Percentiles rank a stretch among this genome's conserved stretches.
These are phyloP conservation scores for Patella vulgata DNA, from an alignment of 1,140 invertebrate species.

Conservation along the genomic window DNA sequence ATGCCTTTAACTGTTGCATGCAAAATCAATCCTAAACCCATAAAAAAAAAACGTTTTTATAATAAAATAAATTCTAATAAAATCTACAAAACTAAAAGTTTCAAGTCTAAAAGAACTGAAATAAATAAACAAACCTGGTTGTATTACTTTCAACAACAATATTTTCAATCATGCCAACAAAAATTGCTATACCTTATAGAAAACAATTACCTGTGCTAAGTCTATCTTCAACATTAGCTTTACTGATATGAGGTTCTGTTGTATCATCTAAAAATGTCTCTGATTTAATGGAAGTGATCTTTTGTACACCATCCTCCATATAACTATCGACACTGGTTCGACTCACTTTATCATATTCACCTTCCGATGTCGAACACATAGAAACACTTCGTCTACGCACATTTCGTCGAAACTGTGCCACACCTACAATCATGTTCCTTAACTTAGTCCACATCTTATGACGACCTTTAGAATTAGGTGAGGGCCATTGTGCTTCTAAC, in stretches of 20 bases:
- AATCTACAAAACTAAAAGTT: too few species aligned
- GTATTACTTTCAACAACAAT: too few species aligned
- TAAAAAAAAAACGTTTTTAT: too few species aligned
- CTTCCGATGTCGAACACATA: constrained; percentile 62
- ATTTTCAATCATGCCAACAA: too few species aligned
- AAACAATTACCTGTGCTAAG: constrained; percentile 41
- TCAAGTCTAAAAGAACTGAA: too few species aligned
- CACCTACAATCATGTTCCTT: constrained; percentile 89
- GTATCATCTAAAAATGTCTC: constrained; percentile 3
- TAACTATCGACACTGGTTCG: constrained; percentile 61
- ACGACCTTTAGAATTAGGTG: constrained; percentile 82
- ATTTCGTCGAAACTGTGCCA: constrained; percentile 74
- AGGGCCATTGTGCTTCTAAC: constrained; percentile 93
- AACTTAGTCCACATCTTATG: constrained; percentile 93
- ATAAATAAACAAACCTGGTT: too few species aligned
- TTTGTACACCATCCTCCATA: constrained; percentile 47
- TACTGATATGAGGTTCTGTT: constrained; percentile 10
- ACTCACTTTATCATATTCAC: constrained; percentile 63
- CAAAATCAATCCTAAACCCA: too few species aligned
- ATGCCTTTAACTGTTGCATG: too few species aligned
- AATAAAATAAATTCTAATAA: too few species aligned
- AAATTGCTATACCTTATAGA: too few species aligned
- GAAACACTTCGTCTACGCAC: constrained; percentile 55
- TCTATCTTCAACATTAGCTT: constrained; percentile 36
- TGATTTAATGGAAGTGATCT: background rate